Percentiles rank a stretch among this genome's conserved stretches.
These are phyloP conservation scores for Tortricodes alternella DNA, from an alignment of 2,888 invertebrate species.

Conservation along the genomic window DNA sequence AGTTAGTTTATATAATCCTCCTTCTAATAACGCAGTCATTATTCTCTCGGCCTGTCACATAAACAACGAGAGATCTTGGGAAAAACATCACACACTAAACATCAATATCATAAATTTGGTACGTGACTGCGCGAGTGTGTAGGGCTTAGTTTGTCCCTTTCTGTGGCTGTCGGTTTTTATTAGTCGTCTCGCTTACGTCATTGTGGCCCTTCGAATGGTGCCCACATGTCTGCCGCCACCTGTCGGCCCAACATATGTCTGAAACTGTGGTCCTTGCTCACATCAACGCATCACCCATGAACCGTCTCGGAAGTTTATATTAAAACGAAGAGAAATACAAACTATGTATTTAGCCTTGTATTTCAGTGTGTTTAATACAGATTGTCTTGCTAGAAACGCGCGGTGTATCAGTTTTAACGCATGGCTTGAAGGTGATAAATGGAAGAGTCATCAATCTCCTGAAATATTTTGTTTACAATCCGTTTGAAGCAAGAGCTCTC, in stretches of 20 bases:
- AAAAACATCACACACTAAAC: constrained; percentile 61
- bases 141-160: constrained; percentile 53
- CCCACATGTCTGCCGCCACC: constrained; percentile 70
- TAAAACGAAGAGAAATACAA: constrained; percentile 28
- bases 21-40: constrained; percentile 10
- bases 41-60: constrained; percentile 33
- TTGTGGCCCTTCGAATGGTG: constrained; percentile 64
- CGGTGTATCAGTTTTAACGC: constrained; percentile 21
- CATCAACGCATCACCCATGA: constrained; percentile 46
- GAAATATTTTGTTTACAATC: constrained; percentile 46
- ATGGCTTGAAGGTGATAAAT: constrained; percentile 25
- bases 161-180: constrained; percentile 47
- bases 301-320: constrained; percentile 57
- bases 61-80: constrained; percentile 46
- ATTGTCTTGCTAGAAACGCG: constrained; percentile 15
- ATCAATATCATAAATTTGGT: constrained; percentile 58
- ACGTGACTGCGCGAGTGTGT: constrained; percentile 46
- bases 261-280: constrained; percentile 28
- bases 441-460: constrained; percentile 29
- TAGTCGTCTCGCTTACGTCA: constrained; percentile 55
- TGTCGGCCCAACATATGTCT: constrained; percentile 61
- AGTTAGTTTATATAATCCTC: constrained; percentile 17
- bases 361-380: no score
- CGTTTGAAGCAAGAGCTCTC: constrained; percentile 61
- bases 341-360: constrained; percentile 9